Percentiles rank a stretch among this genome's conserved stretches.
phyloP scores from a whole-genome alignment of 2,797 vertebrate species.

The Adrianichthys oophorus region DNA sequence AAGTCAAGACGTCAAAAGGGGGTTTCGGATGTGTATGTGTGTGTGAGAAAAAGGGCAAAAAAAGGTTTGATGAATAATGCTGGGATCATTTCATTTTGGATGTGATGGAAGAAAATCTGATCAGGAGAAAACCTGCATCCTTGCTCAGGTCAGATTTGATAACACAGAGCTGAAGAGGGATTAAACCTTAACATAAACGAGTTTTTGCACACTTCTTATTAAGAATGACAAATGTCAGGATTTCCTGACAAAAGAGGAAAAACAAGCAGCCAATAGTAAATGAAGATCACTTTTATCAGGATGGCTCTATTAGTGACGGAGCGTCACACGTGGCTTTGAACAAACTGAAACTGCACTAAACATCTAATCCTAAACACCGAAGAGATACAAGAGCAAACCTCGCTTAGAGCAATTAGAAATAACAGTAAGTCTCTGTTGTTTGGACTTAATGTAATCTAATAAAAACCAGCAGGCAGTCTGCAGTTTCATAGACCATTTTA shows the following conservation, averaged over 20 bases:
- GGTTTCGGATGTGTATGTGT: constrained; percentile 36
- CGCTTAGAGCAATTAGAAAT: constrained; percentile 32
- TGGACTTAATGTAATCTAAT: constrained; percentile 25
- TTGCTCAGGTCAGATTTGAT: constrained; percentile 15
- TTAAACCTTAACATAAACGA: constrained; percentile 19
- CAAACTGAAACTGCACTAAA: constrained; percentile 59
- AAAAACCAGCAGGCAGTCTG: constrained; percentile 10
- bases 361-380: constrained; percentile 51
- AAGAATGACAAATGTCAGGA: constrained; percentile 18
- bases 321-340: constrained; percentile 27
- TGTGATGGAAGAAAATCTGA: constrained; percentile 48
- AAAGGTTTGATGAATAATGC: constrained; percentile 66
- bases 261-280: constrained; percentile 51
- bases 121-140: constrained; percentile 15
- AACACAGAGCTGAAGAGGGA: background rate
- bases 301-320: constrained; percentile 40
- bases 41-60: background rate
- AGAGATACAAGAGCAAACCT: constrained; percentile 36
- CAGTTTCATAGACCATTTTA: constrained; percentile 48
- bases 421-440: constrained; percentile 12
- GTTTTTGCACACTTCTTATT: constrained; percentile 28
- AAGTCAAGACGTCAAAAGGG: constrained; percentile 68
- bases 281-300: constrained; percentile 40
- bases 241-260: constrained; percentile 55
- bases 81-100: constrained; percentile 63